Evolutionary conservation across 2,113 vertebrate genomes (phyloP), one percentile per base, ranked within the genome.

Genomic region (Setophaga coronata): DNA sequence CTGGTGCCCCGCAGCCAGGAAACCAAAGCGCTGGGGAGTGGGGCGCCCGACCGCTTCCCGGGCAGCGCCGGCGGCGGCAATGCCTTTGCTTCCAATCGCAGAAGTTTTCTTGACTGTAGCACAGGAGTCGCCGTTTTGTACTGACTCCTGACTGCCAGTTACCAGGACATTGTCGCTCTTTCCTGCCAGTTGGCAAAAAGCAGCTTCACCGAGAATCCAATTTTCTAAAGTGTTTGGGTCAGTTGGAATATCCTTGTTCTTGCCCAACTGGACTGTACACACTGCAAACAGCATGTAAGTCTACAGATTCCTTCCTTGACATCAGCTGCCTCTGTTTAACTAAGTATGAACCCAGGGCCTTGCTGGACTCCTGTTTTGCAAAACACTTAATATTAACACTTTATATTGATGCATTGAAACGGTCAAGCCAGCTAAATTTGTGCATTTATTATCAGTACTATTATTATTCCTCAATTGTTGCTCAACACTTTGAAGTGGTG

Each of bases 401-500:
- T 81, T 13, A 2, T 67, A 34, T 58, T 43, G 47, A 38, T 14
- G 4, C 7, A 6, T 36, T 42, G 6, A 64, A 88, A 64, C 6
- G 42, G 36, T 45, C 36, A 57, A 84, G 29, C 13, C 16, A 12
- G 18, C 18, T 78, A 45, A 51, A 81, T 67, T 5, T 58, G 7
- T 66, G 29, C 16, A 4, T 25, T 88, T 92, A 6, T 56, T 53
- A 7, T 21, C 21, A 12, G 14, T 51, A 20, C 26, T 54, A 16
- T 29, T 19, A 11, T 7, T 54, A 47, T 42, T 81, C 18, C 25
- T 72, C 1, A 2, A 3, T 11, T 26, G 21, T 53, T 74, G 42
- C 58, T 84, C 0, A 0, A 15, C 3, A 2, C 21, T 70, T 57
- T 2, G 1, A 70, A 84, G 42, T 10, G 31, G 2, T 25, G 38